Conservation (phyloP, 2,888 invertebrate genomes). For the Noctuana brunneofusca region DNA sequence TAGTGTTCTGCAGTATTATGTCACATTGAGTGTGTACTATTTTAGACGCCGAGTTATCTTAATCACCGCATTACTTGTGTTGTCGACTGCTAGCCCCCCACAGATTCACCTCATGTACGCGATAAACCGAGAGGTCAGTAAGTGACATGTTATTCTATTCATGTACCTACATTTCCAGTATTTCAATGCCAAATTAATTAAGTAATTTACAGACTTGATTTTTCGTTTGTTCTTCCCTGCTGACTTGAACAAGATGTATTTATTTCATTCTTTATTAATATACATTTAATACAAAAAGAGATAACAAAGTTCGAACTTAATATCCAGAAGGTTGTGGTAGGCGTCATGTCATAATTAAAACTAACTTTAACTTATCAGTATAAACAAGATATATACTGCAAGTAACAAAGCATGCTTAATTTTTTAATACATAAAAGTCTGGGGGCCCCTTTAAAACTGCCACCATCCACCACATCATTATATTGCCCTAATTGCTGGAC, state of each 20-base stretch:
- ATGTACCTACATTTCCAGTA: slow-evolving; percentile 55
- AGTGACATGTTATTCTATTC: slow-evolving; percentile 51
- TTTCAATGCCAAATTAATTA: slow-evolving; percentile 41
- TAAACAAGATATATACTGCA: too few relatives aligned
- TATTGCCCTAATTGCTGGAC: too few relatives aligned
- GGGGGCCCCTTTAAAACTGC: too few relatives aligned
- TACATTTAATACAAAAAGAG: too few relatives aligned
- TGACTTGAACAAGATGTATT: neutral
- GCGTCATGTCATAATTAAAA: too few relatives aligned
- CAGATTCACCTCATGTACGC: slow-evolving; percentile 69
- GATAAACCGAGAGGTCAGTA: slow-evolving; percentile 64
- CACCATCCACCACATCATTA: too few relatives aligned
- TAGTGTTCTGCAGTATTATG: neutral
- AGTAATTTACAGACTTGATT: neutral
- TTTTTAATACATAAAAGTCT: too few relatives aligned
- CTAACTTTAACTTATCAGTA: too few relatives aligned
- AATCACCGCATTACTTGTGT: slow-evolving; percentile 24
- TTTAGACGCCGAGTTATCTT: slow-evolving; percentile 34
- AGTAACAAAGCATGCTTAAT: too few relatives aligned
- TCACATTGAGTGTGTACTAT: slow-evolving; percentile 21
- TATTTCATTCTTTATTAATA: too few relatives aligned
- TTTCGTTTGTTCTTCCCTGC: neutral
- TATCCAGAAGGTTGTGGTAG: too few relatives aligned
- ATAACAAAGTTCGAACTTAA: too few relatives aligned
- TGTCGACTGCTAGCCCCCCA: slow-evolving; percentile 60